phyloP scores from a whole-genome alignment of 2,113 vertebrate species.

The Terrapene triunguis region DNA sequence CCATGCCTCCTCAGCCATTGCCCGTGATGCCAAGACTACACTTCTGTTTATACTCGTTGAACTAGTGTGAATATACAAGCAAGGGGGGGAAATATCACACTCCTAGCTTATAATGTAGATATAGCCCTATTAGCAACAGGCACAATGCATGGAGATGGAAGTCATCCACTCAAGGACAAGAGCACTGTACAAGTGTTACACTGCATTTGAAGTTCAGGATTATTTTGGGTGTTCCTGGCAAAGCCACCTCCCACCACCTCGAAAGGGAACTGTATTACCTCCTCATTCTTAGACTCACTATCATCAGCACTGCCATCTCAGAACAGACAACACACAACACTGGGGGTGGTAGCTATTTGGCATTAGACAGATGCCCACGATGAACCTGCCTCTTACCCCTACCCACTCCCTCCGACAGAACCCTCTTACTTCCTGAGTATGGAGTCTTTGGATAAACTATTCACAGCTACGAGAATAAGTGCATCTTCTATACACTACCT shows the following conservation, averaged over 20 bases:
- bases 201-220: not conserved
- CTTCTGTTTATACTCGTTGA: not conserved
- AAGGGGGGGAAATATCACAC: not conserved
- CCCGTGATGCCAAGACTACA: not conserved
- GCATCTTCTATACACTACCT: not conserved
- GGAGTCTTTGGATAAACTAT: not conserved
- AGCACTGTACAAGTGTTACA: not conserved
- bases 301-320: not conserved
- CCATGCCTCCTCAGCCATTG: not conserved
- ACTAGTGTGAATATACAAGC: not conserved
- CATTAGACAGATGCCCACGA: not conserved
- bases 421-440: not conserved
- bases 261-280: not conserved
- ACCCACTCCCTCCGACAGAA: accelerated
- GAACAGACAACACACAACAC: not conserved
- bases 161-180: not conserved
- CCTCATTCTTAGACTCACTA: not conserved
- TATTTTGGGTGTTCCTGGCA: not conserved
- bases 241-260: not conserved
- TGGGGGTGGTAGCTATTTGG: not conserved
- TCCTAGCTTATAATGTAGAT: not conserved
- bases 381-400: not conserved
- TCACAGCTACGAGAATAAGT: not conserved
- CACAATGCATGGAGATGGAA: not conserved
- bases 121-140: not conserved